Conservation (phyloP, 2,113 vertebrate genomes). For the Psephotus haematonotus region DNA sequence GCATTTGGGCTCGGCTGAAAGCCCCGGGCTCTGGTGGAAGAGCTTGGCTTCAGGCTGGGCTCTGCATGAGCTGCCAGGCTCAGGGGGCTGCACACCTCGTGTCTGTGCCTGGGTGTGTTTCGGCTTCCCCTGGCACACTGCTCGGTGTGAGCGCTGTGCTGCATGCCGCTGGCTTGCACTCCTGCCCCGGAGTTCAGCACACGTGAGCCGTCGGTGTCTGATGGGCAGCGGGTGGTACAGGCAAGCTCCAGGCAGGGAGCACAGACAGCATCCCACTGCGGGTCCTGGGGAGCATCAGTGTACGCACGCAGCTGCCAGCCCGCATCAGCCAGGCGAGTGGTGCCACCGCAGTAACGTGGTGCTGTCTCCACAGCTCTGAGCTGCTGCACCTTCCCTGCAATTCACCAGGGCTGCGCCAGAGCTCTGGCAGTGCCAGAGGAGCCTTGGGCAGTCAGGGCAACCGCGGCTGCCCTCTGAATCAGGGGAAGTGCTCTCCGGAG, state of each 20-base stretch:
- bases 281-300: background rate
- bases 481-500: background rate
- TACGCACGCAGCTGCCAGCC: background rate
- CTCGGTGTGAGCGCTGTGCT: background rate
- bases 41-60: background rate
- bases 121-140: fast-evolving
- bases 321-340: background rate
- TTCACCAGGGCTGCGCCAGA: background rate
- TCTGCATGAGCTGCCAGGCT: background rate
- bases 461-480: fast-evolving
- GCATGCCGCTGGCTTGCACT: background rate
- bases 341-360: background rate
- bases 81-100: fast-evolving
- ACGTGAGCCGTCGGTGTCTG: fast-evolving
- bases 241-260: background rate
- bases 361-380: background rate
- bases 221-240: background rate
- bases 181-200: background rate
- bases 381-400: background rate
- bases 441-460: background rate
- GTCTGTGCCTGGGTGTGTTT: background rate
- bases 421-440: background rate
- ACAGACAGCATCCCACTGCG: background rate
- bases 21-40: background rate
- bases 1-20: background rate